Evolutionary conservation across 2,888 invertebrate genomes (phyloP), one percentile per base, ranked within the genome.

Genomic region (Nycteola revayana): DNA sequence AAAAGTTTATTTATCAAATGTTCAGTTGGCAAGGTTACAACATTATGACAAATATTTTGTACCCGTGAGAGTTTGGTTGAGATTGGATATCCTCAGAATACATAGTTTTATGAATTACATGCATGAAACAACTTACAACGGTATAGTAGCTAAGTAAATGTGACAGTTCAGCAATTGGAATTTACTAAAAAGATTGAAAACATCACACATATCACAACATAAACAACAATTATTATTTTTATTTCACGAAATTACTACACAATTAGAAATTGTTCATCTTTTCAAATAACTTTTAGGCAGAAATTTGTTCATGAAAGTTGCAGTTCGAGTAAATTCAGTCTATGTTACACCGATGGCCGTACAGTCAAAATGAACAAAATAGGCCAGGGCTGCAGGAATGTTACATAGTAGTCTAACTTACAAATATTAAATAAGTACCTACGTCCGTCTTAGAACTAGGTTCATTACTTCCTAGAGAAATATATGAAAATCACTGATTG

Each of bases 1-100:
- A 50, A 54, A 42, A 35, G 28, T 49, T 50, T 57, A 55, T 49
- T 59, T 55, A 55, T 52, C 51, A 52, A 55, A 55, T 43, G 38
- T 47, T 50, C 40, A 51, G 51, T 59, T 49, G 57, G 57, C 57
- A 55, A 57, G 59, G 55, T 55, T 21, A 21, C 6, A 5, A 55
- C 36, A 54, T 40, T 40, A 47, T 35, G 37, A 42, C 32, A 51
- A 46, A 51, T 39, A 41, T 11, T 42, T 51, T 52, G 56, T 55
- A 59, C 49, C 60, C 41, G 46, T 52, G 14, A 14, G 14, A 3
- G 14, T 14, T 14, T 5, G 5, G 14, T 14, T 14, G 14, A 14
- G 14, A 14, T 14, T 14, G 5, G 14, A 14, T 5, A 14, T 14
- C 14, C 14, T 14, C 14, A 14, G 14, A 14, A 14, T 14, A 14